Evolutionary conservation across 2,797 vertebrate genomes (phyloP).

Genomic region (Hypotaenidia philippensis): DNA sequence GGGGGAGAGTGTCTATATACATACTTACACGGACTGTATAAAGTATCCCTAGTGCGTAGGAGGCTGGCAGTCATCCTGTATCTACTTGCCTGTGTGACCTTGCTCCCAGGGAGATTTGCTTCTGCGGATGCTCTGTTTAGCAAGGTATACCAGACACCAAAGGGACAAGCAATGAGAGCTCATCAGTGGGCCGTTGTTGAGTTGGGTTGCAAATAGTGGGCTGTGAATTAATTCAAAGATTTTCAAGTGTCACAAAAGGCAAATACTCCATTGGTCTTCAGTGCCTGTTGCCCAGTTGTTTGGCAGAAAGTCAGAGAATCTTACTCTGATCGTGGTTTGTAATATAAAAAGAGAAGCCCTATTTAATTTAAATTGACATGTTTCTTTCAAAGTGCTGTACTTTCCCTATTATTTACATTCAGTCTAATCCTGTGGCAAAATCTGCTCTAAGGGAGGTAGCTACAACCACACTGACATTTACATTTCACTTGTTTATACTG

Average conservation of each 20-base stretch:
- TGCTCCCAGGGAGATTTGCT: background rate
- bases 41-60: slow-evolving; percentile 25
- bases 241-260: slow-evolving; percentile 45
- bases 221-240: slow-evolving; percentile 26
- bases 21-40: background rate
- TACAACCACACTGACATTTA: slow-evolving; percentile 38
- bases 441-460: slow-evolving; percentile 11
- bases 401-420: slow-evolving; percentile 48
- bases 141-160: background rate
- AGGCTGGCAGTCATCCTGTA: slow-evolving; percentile 41
- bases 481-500: slow-evolving; percentile 48
- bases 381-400: slow-evolving; percentile 24
- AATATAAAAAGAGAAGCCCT: slow-evolving; percentile 29
- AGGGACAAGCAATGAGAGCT: background rate
- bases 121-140: slow-evolving; percentile 46
- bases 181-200: slow-evolving; percentile 25
- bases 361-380: slow-evolving; percentile 14
- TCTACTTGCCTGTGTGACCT: background rate
- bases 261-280: background rate
- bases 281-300: background rate
- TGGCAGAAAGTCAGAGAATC: slow-evolving; percentile 15
- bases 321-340: slow-evolving; percentile 30
- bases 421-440: slow-evolving; percentile 28
- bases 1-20: background rate
- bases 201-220: slow-evolving; percentile 21